Conservation (phyloP, 1,140 invertebrate genomes). For the Drosophila watanabei region DNA sequence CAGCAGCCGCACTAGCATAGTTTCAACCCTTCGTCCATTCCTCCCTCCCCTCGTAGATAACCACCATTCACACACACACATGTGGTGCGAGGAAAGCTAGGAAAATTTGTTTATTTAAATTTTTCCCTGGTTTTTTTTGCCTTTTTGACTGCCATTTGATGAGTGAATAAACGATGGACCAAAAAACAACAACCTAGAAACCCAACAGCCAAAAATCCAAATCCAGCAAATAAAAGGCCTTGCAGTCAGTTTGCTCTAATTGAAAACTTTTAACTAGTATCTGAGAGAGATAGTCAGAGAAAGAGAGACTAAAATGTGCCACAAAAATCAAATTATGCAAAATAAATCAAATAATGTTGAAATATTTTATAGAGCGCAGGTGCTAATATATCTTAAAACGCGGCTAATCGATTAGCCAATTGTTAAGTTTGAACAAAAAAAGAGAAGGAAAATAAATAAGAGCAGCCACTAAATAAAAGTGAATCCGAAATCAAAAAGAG, state of each 20-base stretch:
- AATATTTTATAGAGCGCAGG: constrained; percentile 54
- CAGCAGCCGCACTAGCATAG: constrained; percentile 30
- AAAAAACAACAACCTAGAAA: constrained; percentile 23
- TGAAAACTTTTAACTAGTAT: constrained; percentile 15
- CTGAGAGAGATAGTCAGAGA: constrained; percentile 14
- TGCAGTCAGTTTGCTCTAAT: constrained; percentile 32
- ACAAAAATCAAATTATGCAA: constrained; percentile 54
- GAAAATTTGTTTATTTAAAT: constrained; percentile 73
- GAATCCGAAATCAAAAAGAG: constrained; percentile 17
- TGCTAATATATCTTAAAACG: constrained; percentile 74
- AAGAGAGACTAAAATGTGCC: constrained; percentile 52
- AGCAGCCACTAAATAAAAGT: constrained; percentile 13
- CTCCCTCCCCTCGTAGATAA: neutral
- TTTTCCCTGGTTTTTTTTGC: constrained; percentile 59
- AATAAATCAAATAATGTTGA: constrained; percentile 46
- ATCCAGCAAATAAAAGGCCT: constrained; percentile 2
- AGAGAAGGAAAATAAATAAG: constrained; percentile 5
- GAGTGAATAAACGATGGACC: constrained; percentile 65
- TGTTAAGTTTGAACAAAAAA: constrained; percentile 43
- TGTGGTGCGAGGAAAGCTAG: constrained; percentile 29
- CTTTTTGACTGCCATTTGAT: constrained; percentile 76
- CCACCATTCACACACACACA: constrained; percentile 4
- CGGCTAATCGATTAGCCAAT: constrained; percentile 33
- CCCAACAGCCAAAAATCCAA: neutral
- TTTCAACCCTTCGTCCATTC: constrained; percentile 41